Evolutionary conservation across 2,888 invertebrate genomes (phyloP), one percentile per base, ranked within the genome.

Genomic region (Leptinotarsa tumamoca): DNA sequence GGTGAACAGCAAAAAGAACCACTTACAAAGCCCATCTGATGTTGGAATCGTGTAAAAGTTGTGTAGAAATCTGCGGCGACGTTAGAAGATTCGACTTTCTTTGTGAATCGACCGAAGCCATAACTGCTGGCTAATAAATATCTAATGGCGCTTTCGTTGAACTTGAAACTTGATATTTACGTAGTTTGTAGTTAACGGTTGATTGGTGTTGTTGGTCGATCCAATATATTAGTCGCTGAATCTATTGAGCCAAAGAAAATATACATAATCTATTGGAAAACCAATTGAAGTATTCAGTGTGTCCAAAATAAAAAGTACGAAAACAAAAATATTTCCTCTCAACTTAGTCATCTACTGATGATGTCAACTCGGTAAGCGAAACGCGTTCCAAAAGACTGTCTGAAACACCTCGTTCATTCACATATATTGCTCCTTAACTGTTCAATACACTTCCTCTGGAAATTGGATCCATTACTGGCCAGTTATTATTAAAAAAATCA

Each of bases 91-190:
- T 43, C 33, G 7, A 33, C 63, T 63, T 63, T 63, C 63, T 63
- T 63, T n/a, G 63, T 33, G 63, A n/a, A 14, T 43, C 18, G 63
- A 18, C 17, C 63, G 33, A 33, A 18, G 63, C 27, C 21, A 21
- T 14, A 21, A 21, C 58, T 17, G 17, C 4, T 63, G 17, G 33
- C 33, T 23, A 14, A 33, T 63, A 33, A n/a, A 33, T 15, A 63
- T 33, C 43, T n/a, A 63, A 63, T 63, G 63, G 63, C 33, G 63
- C 63, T 63, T 63, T 63, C 63, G 63, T 63, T 63, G 63, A 63
- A 63, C 63, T 63, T 63, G 63, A 63, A 43, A 43, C 43, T 15
- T 63, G 43, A 43, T 43, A n/a, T 63, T 63, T 43, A 43, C 4
- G n/a, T 17, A 63, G 17, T 33, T 63, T 33, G 23, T 27, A 33